Evolutionary conservation across 2,888 invertebrate genomes (phyloP).

Genomic region (Eupithecia vulgata): DNA sequence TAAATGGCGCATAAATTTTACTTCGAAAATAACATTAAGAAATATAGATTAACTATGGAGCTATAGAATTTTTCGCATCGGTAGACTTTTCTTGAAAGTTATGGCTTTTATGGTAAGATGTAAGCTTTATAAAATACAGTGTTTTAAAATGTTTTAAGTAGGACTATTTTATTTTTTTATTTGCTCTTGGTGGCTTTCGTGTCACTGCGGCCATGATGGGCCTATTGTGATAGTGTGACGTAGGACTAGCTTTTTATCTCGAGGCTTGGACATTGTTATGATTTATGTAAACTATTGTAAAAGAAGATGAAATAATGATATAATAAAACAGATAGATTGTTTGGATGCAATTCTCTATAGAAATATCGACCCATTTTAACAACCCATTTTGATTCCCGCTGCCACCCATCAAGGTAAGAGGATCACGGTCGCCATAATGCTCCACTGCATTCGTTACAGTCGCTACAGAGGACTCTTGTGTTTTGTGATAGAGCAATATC

Average conservation of each 20-base stretch:
- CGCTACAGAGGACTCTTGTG: constrained; percentile 51
- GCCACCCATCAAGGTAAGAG: constrained; percentile 67
- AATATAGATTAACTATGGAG: constrained; percentile 67
- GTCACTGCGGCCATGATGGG: too few species aligned
- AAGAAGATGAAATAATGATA: too few species aligned
- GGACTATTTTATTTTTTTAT: too few species aligned
- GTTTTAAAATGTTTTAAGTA: background rate
- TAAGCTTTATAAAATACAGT: background rate
- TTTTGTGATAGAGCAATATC: background rate
- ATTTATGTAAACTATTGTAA: too few species aligned
- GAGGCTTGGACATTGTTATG: background rate
- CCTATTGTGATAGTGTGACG: too few species aligned
- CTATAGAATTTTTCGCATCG: constrained; percentile 57
- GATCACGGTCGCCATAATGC: constrained; percentile 67
- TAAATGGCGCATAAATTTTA: constrained; percentile 77
- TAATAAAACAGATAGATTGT: too few species aligned
- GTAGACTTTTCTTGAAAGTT: constrained; percentile 40
- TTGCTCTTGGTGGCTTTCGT: too few species aligned
- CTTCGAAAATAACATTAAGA: constrained; percentile 74
- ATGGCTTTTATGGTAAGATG: background rate
- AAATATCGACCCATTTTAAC: constrained; percentile 23
- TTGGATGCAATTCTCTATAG: background rate
- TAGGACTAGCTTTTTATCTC: background rate
- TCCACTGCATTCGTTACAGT: constrained; percentile 47
- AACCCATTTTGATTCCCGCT: constrained; percentile 57